Base-by-base conservation (phyloP, 2,113 vertebrate species). In the Aplodontia rufa region DNA sequence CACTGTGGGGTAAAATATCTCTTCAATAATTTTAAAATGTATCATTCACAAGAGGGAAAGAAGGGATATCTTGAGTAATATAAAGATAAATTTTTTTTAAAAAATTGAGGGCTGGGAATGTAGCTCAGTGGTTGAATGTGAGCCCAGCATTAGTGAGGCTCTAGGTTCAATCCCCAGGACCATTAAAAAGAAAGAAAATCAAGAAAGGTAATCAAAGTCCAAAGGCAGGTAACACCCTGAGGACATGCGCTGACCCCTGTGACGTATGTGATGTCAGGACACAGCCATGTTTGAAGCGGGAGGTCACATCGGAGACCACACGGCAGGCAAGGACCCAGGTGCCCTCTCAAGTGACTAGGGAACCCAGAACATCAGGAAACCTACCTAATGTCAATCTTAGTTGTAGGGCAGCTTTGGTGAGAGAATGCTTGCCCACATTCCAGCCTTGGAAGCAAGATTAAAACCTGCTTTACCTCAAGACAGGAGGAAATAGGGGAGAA, bases 381-480 rank as follows among this genome's bases (percentile, higher is more conserved):
- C 0, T 11, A 2, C 16, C 42, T 30, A 4, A 26, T 17, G 3
- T 51, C n/a, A 37, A 19, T 30, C 47, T 30, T n/a, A 6, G 10
- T 30, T 45, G 2, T 6, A 9, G 17, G 20, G 55, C 4, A 42
- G 22, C 74, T 64, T 0, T 32, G 24, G 14, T 6, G 20, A 75
- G 58, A 82, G 8, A 90, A 74, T 69, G 62, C 32, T 30, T 19
- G 58, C 26, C 35, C 32, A 62, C 4, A 16, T 30, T 40, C 49
- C 49, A 76, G 72, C 30, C 45, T 76, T 87, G n/a, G 37, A 26
- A 74, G 62, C 2, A n/a, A 45, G 13, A 12, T 30, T 30, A n/a
- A 64, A 40, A 72, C 28, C 60, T 28, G 26, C 16, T 76, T 87
- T 20, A 60, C 13, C 30, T 79, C 55, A 81, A 60, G 51, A 71